Evolutionary conservation across 92 coral and sea anemone species (phyloP).

Genomic region (Umimayanthus kanabou): DNA sequence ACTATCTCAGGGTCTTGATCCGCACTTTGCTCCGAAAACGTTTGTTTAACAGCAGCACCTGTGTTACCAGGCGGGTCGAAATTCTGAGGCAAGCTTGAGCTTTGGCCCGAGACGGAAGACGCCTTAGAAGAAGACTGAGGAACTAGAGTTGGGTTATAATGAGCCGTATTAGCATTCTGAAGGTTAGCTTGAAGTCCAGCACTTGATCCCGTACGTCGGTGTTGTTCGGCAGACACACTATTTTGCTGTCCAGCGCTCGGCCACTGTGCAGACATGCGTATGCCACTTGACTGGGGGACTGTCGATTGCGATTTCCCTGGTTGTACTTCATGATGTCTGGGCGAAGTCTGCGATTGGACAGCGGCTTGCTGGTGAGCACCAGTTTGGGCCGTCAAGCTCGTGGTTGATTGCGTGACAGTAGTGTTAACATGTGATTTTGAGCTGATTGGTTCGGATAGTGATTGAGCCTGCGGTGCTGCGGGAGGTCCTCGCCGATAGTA

Average conservation of each 20-base stretch:
- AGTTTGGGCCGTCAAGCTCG: conserved; percentile 8
- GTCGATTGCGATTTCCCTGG: not conserved
- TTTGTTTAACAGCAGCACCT: not conserved
- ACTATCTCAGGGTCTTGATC: conserved; percentile 32
- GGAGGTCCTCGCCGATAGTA: not conserved
- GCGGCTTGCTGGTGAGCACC: not conserved
- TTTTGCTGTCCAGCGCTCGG: conserved; percentile 2
- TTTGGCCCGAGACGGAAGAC: not conserved
- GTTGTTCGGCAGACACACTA: not conserved
- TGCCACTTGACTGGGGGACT: not conserved
- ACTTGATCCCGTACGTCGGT: not conserved
- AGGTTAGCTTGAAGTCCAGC: not conserved
- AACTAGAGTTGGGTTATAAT: not conserved
- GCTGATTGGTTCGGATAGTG: not conserved
- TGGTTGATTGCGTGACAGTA: not conserved
- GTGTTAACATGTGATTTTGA: not conserved
- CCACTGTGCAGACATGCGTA: not conserved
- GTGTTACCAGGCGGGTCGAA: no score
- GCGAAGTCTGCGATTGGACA: not conserved
- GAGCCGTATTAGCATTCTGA: not conserved
- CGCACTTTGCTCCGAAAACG: not conserved
- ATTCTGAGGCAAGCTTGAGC: not conserved
- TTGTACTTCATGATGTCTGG: not conserved
- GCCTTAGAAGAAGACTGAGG: not conserved
- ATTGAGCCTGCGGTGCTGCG: not conserved